Evolutionary conservation across 2,113 vertebrate genomes (phyloP).

Genomic region (Alosa alosa): DNA sequence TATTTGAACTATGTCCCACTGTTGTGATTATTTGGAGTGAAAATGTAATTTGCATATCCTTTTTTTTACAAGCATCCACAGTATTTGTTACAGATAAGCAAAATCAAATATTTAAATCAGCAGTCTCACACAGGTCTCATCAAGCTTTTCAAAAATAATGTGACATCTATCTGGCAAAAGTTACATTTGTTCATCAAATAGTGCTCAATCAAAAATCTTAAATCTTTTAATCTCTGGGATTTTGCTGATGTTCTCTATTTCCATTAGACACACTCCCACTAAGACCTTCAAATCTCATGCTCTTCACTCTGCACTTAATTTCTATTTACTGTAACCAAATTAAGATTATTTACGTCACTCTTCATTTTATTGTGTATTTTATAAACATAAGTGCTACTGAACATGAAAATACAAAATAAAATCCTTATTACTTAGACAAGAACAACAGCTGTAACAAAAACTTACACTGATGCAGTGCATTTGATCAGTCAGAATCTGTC

Average conservation of each 20-base stretch:
- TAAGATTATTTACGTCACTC: neutral
- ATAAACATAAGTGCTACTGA: neutral
- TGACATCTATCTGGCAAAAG: neutral
- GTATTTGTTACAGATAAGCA: neutral
- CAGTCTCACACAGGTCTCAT: neutral
- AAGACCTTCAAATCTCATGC: neutral
- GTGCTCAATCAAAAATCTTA: neutral
- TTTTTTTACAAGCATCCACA: too few species aligned
- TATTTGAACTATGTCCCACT: neutral
- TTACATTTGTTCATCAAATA: neutral
- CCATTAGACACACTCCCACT: neutral
- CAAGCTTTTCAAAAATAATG: too few species aligned
- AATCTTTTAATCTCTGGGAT: neutral
- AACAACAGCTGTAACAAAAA: neutral
- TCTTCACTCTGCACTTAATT: neutral
- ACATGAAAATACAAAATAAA: neutral
- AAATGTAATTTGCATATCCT: neutral
- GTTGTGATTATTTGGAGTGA: neutral
- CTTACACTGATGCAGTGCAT: neutral
- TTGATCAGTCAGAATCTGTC: neutral
- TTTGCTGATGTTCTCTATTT: neutral
- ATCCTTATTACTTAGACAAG: neutral
- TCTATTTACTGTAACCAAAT: neutral
- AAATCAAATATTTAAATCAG: neutral
- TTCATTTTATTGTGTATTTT: neutral